Percentiles rank a stretch among this genome's conserved stretches.
Evolutionary conservation across 2,888 invertebrate genomes (phyloP).

Genomic region (Oligia latruncula): DNA sequence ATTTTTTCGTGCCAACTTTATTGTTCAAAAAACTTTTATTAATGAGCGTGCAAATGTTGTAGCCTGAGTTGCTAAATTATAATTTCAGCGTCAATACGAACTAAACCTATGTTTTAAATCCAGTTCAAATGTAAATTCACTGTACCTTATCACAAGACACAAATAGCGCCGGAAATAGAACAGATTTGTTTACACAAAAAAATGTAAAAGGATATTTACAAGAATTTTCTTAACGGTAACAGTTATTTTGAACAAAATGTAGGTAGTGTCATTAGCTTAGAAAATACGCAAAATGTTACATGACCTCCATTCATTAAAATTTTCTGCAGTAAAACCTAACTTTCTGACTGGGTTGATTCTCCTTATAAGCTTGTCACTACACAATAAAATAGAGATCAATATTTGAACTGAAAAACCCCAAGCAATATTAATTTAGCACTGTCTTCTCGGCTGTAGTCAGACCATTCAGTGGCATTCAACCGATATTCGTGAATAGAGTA

Average conservation of each 20-base stretch:
- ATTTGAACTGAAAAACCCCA: constrained; percentile 60
- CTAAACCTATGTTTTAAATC: background rate
- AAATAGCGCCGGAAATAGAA: background rate
- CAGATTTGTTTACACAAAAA: background rate
- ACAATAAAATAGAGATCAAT: constrained; percentile 60
- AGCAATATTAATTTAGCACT: constrained; percentile 64
- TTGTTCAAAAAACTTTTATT: background rate
- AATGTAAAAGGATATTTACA: background rate
- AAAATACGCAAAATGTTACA: constrained; percentile 18
- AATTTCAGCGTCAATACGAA: background rate
- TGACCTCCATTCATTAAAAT: constrained; percentile 21
- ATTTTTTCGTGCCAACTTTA: background rate
- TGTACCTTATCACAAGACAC: background rate
- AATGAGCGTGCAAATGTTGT: background rate
- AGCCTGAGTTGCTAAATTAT: background rate
- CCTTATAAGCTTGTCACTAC: constrained; percentile 38
- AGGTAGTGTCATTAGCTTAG: constrained; percentile 6
- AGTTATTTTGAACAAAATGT: constrained; percentile 14
- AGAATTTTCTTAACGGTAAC: constrained; percentile 26
- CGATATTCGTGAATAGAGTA: constrained; percentile 57
- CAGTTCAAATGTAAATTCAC: background rate
- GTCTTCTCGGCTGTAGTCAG: constrained; percentile 41
- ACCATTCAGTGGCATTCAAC: constrained; percentile 61
- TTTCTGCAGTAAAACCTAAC: constrained; percentile 1
- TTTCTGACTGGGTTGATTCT: constrained; percentile 28